These are phyloP conservation scores for Hyphantria cunea DNA, from an alignment of 1,140 invertebrate genomes.

Conservation along the genomic window DNA sequence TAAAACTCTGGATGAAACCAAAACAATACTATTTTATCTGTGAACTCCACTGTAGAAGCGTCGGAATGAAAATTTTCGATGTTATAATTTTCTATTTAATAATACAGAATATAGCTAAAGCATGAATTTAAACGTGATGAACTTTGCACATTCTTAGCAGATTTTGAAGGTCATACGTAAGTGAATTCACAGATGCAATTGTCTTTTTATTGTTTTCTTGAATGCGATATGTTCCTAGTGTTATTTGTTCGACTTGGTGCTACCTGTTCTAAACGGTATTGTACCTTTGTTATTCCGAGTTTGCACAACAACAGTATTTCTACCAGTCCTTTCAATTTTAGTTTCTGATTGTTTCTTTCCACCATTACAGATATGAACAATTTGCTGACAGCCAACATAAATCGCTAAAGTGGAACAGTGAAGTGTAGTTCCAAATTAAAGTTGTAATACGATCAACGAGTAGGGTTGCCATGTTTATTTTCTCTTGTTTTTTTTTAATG, in stretches of 20 bases:
- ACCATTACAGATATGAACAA: not conserved
- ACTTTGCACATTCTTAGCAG: constrained; percentile 12
- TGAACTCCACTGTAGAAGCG: too few species aligned
- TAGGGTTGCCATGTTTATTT: not conserved
- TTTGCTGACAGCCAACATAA: too few species aligned
- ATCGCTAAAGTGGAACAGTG: not conserved
- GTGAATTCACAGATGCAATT: constrained; percentile 2
- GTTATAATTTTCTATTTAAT: not conserved
- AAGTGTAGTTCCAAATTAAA: not conserved
- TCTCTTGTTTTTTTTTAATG: too few species aligned
- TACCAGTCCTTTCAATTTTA: constrained; percentile 28
- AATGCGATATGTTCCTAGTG: constrained; percentile 11
- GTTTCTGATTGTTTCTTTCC: constrained; percentile 21
- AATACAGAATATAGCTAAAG: too few species aligned
- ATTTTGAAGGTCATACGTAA: constrained; percentile 8
- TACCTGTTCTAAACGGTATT: constrained; percentile 25
- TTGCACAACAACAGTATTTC: constrained; percentile 23
- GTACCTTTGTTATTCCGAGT: constrained; percentile 28
- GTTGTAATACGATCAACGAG: constrained; percentile 16
- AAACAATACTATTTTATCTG: too few species aligned
- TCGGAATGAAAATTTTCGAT: constrained; percentile 12
- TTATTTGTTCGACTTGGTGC: constrained; percentile 22
- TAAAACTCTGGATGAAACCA: too few species aligned
- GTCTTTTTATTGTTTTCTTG: constrained; percentile 14
- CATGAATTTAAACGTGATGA: constrained; percentile 6